A percentile compares a stretch with the other conserved stretches of the same genome.
These are phyloP conservation scores for Crocidura indochinensis DNA, from an alignment of 2,797 vertebrate species.

Conservation along the genomic window DNA sequence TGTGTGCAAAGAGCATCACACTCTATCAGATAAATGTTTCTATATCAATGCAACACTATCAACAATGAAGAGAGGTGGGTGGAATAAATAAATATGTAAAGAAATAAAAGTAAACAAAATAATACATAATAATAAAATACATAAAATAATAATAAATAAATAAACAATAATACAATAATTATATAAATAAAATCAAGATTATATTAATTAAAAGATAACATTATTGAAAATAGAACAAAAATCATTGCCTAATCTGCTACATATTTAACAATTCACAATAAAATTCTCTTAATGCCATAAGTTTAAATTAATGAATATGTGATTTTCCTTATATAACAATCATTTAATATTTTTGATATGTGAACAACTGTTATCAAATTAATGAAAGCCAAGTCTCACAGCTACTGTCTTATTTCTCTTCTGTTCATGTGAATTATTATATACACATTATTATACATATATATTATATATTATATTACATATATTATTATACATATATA, in stretches of 20 bases:
- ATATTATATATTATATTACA: too few species aligned
- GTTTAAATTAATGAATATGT: conserved; percentile 28
- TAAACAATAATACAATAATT: too few species aligned
- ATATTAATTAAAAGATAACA: conserved; percentile 39
- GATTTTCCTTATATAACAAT: conserved; percentile 50
- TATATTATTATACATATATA: too few species aligned
- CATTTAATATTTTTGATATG: conserved; percentile 58
- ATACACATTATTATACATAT: too few species aligned
- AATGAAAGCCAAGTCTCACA: conserved; percentile 38
- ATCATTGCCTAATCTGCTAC: conserved; percentile 12
- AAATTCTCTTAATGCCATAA: conserved; percentile 7
- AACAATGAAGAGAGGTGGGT: too few species aligned
- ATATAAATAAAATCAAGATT: not conserved
- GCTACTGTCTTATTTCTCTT: conserved; percentile 9
- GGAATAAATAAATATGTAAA: too few species aligned
- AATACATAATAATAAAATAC: too few species aligned
- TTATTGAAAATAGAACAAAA: conserved; percentile 44
- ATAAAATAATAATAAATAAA: too few species aligned
- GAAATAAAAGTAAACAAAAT: too few species aligned
- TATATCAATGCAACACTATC: too few species aligned
- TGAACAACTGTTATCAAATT: conserved; percentile 45
- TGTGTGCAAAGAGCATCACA: too few species aligned
- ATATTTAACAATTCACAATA: conserved; percentile 59
- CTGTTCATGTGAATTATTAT: conserved; percentile 40
- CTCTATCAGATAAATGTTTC: too few species aligned